These are phyloP conservation scores for Orestias chungarensis DNA, from an alignment of 2,797 vertebrate genomes.

Conservation along the genomic window DNA sequence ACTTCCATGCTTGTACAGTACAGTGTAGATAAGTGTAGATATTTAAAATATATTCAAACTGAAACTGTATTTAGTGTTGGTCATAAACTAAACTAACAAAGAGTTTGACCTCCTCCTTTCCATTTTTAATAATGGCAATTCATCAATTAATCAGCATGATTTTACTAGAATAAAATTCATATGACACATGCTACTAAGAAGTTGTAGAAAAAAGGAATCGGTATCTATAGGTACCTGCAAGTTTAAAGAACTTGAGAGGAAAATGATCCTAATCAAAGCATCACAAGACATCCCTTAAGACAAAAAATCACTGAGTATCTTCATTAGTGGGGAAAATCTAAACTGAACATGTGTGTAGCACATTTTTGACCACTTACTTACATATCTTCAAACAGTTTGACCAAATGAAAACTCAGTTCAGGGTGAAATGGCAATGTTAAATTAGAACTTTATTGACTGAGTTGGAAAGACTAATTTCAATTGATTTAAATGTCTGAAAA, in stretches of 20 bases:
- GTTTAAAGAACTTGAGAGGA: not conserved
- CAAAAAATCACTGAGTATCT: not conserved
- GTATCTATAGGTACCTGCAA: not conserved
- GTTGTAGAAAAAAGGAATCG: not conserved
- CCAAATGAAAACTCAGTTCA: conserved; percentile 1
- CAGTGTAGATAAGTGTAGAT: too few relatives aligned
- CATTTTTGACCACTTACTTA: not conserved
- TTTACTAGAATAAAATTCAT: not conserved
- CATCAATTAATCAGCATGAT: not conserved
- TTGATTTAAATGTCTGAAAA: conserved; percentile 19
- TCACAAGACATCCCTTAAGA: not conserved
- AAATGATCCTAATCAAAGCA: not conserved
- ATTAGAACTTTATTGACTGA: not conserved
- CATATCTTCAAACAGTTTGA: not conserved
- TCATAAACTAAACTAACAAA: not conserved
- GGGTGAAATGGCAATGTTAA: not conserved
- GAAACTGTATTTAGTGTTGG: too few relatives aligned
- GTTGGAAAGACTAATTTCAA: conserved; percentile 2
- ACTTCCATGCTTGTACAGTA: too few relatives aligned
- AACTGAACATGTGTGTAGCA: not conserved
- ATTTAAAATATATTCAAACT: too few relatives aligned
- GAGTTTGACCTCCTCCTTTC: not conserved
- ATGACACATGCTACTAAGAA: not conserved
- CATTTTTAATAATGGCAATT: not conserved
- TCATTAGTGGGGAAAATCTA: not conserved